Evolutionary conservation across 2,888 invertebrate species (phyloP).

Genomic region (Hesperia comma): DNA sequence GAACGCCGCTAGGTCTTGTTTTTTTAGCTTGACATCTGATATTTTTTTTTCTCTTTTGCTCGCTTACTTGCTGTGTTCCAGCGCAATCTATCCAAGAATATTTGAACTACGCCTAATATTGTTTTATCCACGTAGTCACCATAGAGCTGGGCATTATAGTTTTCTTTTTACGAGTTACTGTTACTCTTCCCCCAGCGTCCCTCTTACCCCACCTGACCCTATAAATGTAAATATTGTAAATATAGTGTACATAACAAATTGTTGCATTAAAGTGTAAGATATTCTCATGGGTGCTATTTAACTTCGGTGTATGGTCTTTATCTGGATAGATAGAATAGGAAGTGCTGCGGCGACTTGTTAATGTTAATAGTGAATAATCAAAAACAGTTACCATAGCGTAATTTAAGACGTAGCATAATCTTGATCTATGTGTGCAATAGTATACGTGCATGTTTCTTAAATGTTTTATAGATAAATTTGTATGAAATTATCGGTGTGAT

Average conservation of each 20-base stretch:
- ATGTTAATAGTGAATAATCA: constrained; percentile 58
- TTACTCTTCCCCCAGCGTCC: too few species aligned
- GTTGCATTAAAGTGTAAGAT: constrained; percentile 77
- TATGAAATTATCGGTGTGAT: constrained; percentile 48
- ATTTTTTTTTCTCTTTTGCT: too few species aligned
- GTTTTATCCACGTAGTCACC: too few species aligned
- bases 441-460: constrained; percentile 61
- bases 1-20: too few species aligned
- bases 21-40: too few species aligned
- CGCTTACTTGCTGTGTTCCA: too few species aligned
- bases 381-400: constrained; percentile 73
- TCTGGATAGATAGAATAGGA: constrained; percentile 53
- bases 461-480: constrained; percentile 52
- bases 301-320: constrained; percentile 75
- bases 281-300: constrained; percentile 82
- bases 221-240: constrained; percentile 68
- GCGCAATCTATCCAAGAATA: too few species aligned
- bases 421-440: constrained; percentile 77
- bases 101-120: too few species aligned
- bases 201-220: too few species aligned
- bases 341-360: constrained; percentile 49
- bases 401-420: constrained; percentile 69
- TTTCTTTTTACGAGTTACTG: too few species aligned
- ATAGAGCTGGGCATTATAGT: too few species aligned
- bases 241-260: constrained; percentile 61